These are phyloP conservation scores for Drosophila bocki DNA, from an alignment of 1,140 invertebrate species.

Conservation along the genomic window DNA sequence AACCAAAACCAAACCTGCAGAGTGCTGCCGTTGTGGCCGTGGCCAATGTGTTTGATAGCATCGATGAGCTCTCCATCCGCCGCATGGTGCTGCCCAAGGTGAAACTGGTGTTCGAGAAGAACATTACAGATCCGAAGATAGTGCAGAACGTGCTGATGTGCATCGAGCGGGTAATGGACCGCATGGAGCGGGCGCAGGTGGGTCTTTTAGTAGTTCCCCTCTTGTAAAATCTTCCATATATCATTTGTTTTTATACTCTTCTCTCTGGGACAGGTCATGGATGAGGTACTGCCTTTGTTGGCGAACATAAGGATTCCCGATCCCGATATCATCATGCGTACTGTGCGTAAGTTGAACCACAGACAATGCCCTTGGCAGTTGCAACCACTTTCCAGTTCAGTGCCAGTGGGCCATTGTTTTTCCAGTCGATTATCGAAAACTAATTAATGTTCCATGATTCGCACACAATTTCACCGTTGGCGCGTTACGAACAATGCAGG, in stretches of 20 bases:
- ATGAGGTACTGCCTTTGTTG: constrained; percentile 96
- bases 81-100: constrained; percentile 94
- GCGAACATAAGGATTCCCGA: constrained; percentile 94
- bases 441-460: constrained; percentile 57
- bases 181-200: constrained; percentile 92
- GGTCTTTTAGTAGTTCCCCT: background rate
- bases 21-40: constrained; percentile 96
- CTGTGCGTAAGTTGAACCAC: constrained; percentile 91
- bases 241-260: background rate
- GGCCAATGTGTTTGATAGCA: constrained; percentile 92
- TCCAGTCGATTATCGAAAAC: constrained; percentile 40
- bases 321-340: constrained; percentile 91
- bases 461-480: constrained; percentile 33
- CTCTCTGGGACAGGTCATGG: constrained; percentile 88
- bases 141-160: constrained; percentile 91
- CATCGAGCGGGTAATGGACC: constrained; percentile 91
- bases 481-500: constrained; percentile 1
- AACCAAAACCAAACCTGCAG: constrained; percentile 85
- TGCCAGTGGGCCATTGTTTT: constrained; percentile 19
- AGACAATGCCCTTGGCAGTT: constrained; percentile 18
- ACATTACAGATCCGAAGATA: constrained; percentile 91
- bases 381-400: constrained; percentile 12
- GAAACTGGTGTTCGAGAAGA: constrained; percentile 94
- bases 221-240: background rate
- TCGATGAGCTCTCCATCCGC: constrained; percentile 93